Base-by-base conservation (phyloP, 1,140 invertebrate genomes). In the Megathymus violae region DNA sequence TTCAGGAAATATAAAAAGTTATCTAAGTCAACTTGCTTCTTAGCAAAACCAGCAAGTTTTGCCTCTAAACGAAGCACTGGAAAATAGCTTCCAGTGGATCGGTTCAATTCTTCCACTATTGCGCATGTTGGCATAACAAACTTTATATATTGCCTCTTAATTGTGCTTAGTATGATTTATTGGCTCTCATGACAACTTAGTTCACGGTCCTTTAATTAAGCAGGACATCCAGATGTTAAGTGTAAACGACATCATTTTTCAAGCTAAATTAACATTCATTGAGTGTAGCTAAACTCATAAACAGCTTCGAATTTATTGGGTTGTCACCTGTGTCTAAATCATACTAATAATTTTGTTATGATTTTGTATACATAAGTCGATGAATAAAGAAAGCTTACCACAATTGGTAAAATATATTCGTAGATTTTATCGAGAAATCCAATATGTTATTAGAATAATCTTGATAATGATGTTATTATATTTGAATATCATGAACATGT, bases 391-490 rank as follows among this genome's bases (percentile, higher is more conserved):
- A 44, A 52, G 46, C 17, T 40, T 25, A 60, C 34, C 27, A n/a
- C n/a, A 7, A 58, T 63, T 48, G 46, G n/a, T n/a, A n/a, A n/a
- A n/a, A 46, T 71, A 43, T 71, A 76, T 69, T 69, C 41, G 41
- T 38, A 67, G 71, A 82, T 71, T 38, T 72, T 78, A 79, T 81
- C 76, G 22, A 27, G 34, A 62, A 67, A 83, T 80, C 76, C 70
- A 77, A 73, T 76, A 70, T 68, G 67, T 79, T 82, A 79, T 76
- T 80, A 73, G 73, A 80, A 80, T 78, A 71, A 80, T 82, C 79
- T 70, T 66, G 68, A 70, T 71, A 69, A 7, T 64, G 66, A 69
- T 64, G 61, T 59, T 69, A 62, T 52, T 62, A 58, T 64, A 68
- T 59, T 66, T 51, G 27, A 46, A 46, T 41, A 58, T 58, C 54